phyloP scores from a whole-genome alignment of 2,888 invertebrate genomes.

The Amiota mariae region DNA sequence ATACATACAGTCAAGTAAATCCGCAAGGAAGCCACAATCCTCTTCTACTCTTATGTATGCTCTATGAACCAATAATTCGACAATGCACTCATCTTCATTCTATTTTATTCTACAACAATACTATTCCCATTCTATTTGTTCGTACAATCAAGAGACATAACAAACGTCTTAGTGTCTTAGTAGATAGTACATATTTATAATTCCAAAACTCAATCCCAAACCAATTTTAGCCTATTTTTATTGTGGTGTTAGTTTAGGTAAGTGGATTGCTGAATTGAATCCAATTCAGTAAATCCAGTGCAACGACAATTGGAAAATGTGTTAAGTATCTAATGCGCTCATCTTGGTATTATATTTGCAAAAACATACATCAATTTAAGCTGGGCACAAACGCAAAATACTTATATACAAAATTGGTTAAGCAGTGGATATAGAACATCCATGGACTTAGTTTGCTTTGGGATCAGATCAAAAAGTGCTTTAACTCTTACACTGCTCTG shows the following conservation, averaged over 20 bases:
- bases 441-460: background rate
- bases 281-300: slow-evolving; percentile 64
- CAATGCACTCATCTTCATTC: slow-evolving; percentile 41
- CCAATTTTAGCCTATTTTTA: slow-evolving; percentile 2
- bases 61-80: slow-evolving; percentile 52
- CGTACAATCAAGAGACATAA: background rate
- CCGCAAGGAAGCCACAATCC: slow-evolving; percentile 34
- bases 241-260: slow-evolving; percentile 32
- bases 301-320: slow-evolving; percentile 64
- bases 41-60: slow-evolving; percentile 14
- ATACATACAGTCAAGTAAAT: slow-evolving; percentile 55
- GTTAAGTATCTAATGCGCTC: slow-evolving; percentile 70
- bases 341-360: slow-evolving; percentile 62
- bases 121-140: background rate
- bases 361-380: slow-evolving; percentile 54
- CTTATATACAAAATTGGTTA: background rate
- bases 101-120: slow-evolving; percentile 8
- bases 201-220: background rate
- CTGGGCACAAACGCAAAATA: slow-evolving; percentile 35
- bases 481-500: slow-evolving; percentile 21
- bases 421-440: background rate
- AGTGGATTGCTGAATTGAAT: slow-evolving; percentile 63
- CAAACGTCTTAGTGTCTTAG: slow-evolving; percentile 22
- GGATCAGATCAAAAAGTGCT: slow-evolving; percentile 15
- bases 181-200: slow-evolving; percentile 10